Percentiles rank a stretch among this genome's conserved stretches.
phyloP scores from a whole-genome alignment of 1,140 invertebrate species.

The Zelostemma sp. region DNA sequence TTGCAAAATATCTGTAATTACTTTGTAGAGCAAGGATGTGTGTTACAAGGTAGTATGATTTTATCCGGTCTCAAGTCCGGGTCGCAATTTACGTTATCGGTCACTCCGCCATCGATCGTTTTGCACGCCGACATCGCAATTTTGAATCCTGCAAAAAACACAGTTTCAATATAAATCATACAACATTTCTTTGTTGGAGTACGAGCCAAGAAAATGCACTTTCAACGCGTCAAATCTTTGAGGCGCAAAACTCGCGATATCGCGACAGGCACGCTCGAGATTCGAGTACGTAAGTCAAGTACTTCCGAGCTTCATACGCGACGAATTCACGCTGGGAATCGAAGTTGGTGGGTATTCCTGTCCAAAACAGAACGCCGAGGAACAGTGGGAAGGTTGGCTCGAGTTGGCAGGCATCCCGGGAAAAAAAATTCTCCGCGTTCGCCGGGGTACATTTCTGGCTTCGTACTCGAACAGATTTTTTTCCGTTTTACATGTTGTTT shows the following conservation, averaged over 20 bases:
- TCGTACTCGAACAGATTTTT: slow-evolving; percentile 29
- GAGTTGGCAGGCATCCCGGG: slow-evolving; percentile 38
- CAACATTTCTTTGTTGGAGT: too few relatives aligned
- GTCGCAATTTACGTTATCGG: slow-evolving; percentile 85
- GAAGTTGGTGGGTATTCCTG: slow-evolving; percentile 35
- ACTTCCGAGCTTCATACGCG: slow-evolving; percentile 17
- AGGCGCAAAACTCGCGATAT: slow-evolving; percentile 42
- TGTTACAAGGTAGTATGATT: slow-evolving; percentile 84
- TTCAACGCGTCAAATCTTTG: too few relatives aligned
- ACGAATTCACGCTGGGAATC: slow-evolving; percentile 35
- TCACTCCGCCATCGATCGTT: slow-evolving; percentile 80
- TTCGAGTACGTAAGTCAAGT: slow-evolving; percentile 28
- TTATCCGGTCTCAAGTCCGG: slow-evolving; percentile 80
- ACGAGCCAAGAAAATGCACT: too few relatives aligned
- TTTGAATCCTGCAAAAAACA: slow-evolving; percentile 80
- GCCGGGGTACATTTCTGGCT: slow-evolving; percentile 38
- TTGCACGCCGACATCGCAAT: slow-evolving; percentile 84
- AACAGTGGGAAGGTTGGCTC: slow-evolving; percentile 24
- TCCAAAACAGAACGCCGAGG: slow-evolving; percentile 18
- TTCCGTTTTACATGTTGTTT: too few relatives aligned
- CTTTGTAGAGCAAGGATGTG: slow-evolving; percentile 88
- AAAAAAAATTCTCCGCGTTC: slow-evolving; percentile 38
- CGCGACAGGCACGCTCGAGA: slow-evolving; percentile 34
- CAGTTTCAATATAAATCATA: too few relatives aligned
- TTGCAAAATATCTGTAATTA: slow-evolving; percentile 70